A percentile compares a stretch with the other conserved stretches of the same genome.
Conservation (phyloP, 2,888 invertebrate genomes). For the Zygothrica quintamaculata region DNA sequence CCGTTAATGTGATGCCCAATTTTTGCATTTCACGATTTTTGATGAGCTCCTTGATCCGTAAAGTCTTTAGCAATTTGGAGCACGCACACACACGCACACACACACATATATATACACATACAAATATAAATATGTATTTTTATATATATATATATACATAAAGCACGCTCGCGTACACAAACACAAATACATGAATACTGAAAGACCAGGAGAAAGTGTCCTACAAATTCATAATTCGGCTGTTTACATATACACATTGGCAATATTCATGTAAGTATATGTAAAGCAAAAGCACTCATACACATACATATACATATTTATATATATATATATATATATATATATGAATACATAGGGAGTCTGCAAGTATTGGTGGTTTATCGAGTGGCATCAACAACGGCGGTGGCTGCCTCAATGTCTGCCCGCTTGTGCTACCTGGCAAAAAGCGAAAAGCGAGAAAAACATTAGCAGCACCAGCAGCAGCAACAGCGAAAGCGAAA, state of each 20-base stretch:
- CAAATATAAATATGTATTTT: neutral
- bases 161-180: neutral
- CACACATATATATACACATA: constrained; percentile 10
- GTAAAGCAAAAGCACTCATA: constrained; percentile 25
- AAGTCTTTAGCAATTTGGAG: constrained; percentile 65
- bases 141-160: too few species aligned
- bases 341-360: constrained; percentile 12
- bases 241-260: constrained; percentile 64
- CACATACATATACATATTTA: constrained; percentile 1
- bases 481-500: constrained; percentile 61
- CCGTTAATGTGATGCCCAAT: constrained; percentile 51
- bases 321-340: constrained; percentile 4
- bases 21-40: constrained; percentile 77
- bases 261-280: constrained; percentile 27
- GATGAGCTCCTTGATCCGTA: constrained; percentile 80
- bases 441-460: constrained; percentile 29
- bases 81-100: constrained; percentile 31
- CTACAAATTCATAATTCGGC: constrained; percentile 79
- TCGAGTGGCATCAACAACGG: constrained; percentile 50
- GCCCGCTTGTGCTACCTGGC: constrained; percentile 62
- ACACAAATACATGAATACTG: constrained; percentile 2
- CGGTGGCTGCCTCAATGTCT: constrained; percentile 65
- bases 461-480: constrained; percentile 19
- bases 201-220: constrained; percentile 56
- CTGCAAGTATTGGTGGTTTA: constrained; percentile 60